Base-by-base conservation (phyloP, 2,888 invertebrate genomes). In the Coronaproctus castanopsis region DNA sequence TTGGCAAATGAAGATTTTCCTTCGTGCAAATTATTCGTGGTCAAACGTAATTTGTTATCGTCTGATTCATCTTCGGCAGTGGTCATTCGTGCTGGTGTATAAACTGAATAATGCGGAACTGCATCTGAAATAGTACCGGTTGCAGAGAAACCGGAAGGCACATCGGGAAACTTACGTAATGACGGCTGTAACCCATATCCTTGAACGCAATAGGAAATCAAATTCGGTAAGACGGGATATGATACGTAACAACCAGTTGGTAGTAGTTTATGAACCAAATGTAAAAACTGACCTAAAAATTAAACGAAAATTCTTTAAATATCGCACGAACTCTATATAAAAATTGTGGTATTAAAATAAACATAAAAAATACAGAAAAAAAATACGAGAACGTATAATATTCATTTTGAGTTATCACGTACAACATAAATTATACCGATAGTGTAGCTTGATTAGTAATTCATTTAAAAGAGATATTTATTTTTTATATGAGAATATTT, bases 191-290 rank as follows among this genome's bases (percentile, higher is more conserved):
- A 57, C 0, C 66, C 66, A 19, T 65, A 64, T 14, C 67, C 67
- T 55, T 65, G 62, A n/a, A 67, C 65, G 48, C 67, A 90, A 67
- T 87, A 82, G 1, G 83, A 79, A 69, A 92, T 76, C 57, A 95
- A 75, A 63, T 83, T 80, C 5, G 93, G 90, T 67, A 95, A 75
- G 20, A 90, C 84, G 21, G 91, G 86, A 58, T 85, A 83, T 61
- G 85, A 77, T 70, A 85, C 83, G 71, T 85, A 85, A 68, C 88
- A 84, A 71, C 90, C 89, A 55, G 87, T 80, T 58, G 95, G 95
- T 70, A 95, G 76, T 67, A 90, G 79, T 57, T 82, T 78, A 72
- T 90, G 87, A 68, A 85, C 84, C 70, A 95, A 76, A 73, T 91
- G 87, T 67, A 95, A 75, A 58, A 96, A 76, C 74, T 92, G 90